Evolutionary conservation across 2,888 invertebrate genomes (phyloP), one percentile per base, ranked within the genome.

Genomic region (Phengaris arion): DNA sequence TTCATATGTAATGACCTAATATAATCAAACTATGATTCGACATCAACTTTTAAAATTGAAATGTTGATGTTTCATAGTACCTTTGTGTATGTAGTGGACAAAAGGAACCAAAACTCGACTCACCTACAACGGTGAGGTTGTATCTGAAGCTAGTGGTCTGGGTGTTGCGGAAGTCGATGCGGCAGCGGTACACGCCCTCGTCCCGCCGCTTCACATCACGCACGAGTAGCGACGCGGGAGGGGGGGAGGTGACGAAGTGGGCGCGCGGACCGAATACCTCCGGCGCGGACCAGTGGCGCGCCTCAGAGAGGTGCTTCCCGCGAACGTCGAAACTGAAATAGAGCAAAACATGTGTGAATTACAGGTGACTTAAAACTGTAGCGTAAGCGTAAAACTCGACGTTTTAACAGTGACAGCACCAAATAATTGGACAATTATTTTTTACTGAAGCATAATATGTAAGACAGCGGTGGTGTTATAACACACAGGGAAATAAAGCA

Each of bases 41-140:
- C 35, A 35, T 35, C 35, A 35, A 4, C 35, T 35, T 3, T 35
- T 35, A 4, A 35, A 35, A 35, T 35, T 35, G 0, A 35, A 35
- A 35, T 35, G 35, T n/a, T 55, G 6, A 55, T 0, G 6, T n/a
- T 7, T n/a, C 7, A 2, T n/a, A n/a, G 6, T 6, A 55, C n/a
- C n/a, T n/a, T n/a, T n/a, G n/a, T n/a, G n/a, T n/a, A 4, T 35
- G 4, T 2, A 35, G 35, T 35, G 35, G 48, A 48, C 48, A 8
- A 48, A 48, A 48, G 0, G 7, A 22, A 64, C 0, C 22, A 22
- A 22, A 22, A 15, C 35, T 10, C 35, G 6, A 81, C 97, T 96
- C 87, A 98, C 98, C 97, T 85, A 98, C 97, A 81, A 98, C 97
- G 79, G 97, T 97, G 85, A 98, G 96, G 92, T 98, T 97, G 93